Evolutionary conservation across 2,113 vertebrate species (phyloP).

Genomic region (Balaeniceps rex): DNA sequence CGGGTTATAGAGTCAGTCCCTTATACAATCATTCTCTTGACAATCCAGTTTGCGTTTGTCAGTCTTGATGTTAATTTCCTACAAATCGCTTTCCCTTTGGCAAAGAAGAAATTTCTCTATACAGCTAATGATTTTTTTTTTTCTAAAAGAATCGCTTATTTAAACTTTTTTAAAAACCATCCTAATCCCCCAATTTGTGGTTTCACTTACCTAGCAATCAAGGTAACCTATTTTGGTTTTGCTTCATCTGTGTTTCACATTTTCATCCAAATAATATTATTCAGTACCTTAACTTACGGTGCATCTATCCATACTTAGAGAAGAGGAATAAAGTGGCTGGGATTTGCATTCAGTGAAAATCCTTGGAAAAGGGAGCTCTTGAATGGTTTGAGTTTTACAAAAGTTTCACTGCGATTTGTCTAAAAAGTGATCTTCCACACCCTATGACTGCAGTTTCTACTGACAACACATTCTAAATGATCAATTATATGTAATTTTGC

Average conservation of each 20-base stretch:
- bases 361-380: not conserved
- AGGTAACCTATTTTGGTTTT: not conserved
- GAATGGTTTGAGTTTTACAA: not conserved
- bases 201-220: not conserved
- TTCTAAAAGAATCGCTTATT: not conserved
- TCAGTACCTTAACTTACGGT: not conserved
- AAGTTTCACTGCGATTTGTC: not conserved
- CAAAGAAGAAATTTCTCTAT: not conserved
- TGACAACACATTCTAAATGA: slow-evolving; percentile 39
- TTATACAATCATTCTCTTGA: slow-evolving; percentile 1
- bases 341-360: not conserved
- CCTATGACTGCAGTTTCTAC: slow-evolving; percentile 18
- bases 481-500: slow-evolving; percentile 54
- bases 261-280: not conserved
- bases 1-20: not conserved
- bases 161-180: not conserved
- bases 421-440: slow-evolving; percentile 24
- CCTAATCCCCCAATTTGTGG: not conserved
- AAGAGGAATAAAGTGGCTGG: not conserved
- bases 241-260: not conserved
- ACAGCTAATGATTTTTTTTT: not conserved
- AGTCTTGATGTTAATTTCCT: slow-evolving; percentile 12
- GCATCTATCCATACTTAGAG: not conserved
- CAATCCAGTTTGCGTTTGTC: slow-evolving; percentile 6
- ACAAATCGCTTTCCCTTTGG: not conserved